Conservation (phyloP, 2,797 vertebrate genomes). For the Glyptemys insculpta region DNA sequence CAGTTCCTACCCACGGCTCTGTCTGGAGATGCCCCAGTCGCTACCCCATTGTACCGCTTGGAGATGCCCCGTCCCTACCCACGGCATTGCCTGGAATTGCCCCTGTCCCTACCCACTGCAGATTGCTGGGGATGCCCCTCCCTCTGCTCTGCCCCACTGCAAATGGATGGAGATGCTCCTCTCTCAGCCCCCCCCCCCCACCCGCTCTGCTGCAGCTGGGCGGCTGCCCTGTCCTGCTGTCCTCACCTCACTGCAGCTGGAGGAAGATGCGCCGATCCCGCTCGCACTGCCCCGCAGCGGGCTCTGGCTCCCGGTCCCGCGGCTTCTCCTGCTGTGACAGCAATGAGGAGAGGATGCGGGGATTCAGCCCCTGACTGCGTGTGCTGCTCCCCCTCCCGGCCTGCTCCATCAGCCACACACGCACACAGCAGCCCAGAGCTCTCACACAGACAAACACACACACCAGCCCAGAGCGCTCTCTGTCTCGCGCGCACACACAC, state of each 20-base stretch:
- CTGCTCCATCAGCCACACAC: neutral
- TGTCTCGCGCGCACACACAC: neutral
- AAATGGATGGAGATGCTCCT: too few species aligned
- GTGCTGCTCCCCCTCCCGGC: neutral
- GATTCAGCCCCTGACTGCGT: neutral
- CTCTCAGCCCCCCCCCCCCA: too few species aligned
- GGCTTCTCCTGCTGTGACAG: slow-evolving; percentile 31
- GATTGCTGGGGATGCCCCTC: neutral
- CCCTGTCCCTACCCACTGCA: rapidly evolving
- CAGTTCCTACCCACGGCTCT: too few species aligned
- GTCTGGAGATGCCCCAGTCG: too few species aligned
- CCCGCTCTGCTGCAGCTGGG: too few species aligned
- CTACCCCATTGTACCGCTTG: rapidly evolving
- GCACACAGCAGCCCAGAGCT: too few species aligned
- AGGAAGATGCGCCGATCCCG: too few species aligned
- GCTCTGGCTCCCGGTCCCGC: neutral
- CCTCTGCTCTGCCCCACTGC: neutral
- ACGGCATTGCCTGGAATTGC: rapidly evolving
- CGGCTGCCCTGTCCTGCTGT: too few species aligned
- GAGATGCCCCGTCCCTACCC: neutral
- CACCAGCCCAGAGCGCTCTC: too few species aligned
- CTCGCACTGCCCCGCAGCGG: neutral
- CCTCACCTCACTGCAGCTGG: neutral
- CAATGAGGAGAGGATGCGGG: neutral
- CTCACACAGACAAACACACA: neutral